Percentiles rank a stretch among this genome's conserved stretches.
Conservation (phyloP, 2,113 vertebrate genomes). For the Hemibagrus wyckioides region DNA sequence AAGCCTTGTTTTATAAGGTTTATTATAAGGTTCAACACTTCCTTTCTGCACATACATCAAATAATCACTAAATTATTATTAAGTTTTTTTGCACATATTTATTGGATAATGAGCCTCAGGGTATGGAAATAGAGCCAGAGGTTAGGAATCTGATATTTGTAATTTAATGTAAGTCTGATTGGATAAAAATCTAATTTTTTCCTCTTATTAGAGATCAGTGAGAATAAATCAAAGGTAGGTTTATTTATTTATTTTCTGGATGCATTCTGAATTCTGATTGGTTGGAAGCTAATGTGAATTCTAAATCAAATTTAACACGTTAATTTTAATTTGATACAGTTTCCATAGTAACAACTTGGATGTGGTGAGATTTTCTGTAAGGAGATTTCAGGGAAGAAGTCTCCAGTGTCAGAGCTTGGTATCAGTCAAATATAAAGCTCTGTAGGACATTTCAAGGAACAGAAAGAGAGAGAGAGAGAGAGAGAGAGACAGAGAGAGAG, state of each 20-base stretch:
- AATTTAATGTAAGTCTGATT: not conserved
- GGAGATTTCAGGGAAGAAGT: too few relatives aligned
- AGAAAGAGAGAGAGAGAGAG: too few relatives aligned
- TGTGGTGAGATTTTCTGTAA: too few relatives aligned
- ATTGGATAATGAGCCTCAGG: conserved; percentile 3
- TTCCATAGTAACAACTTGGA: not conserved
- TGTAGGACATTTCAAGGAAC: not conserved
- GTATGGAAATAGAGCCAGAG: not conserved
- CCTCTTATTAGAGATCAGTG: not conserved
- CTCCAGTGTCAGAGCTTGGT: not conserved
- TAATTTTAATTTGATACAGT: not conserved
- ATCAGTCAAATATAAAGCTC: not conserved
- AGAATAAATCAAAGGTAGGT: not conserved
- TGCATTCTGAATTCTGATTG: not conserved
- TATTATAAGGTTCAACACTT: too few relatives aligned
- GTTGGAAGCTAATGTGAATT: not conserved
- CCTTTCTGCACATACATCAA: not conserved
- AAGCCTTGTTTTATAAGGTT: too few relatives aligned
- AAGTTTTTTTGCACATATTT: not conserved
- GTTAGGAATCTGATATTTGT: conserved; percentile 9
- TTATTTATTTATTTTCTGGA: not conserved
- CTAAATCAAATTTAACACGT: not conserved
- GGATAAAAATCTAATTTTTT: not conserved
- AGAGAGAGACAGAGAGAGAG: too few relatives aligned
- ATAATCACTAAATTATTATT: not conserved